Base-by-base conservation (phyloP, 2,113 vertebrate species). In the Festucalex cinctus region DNA sequence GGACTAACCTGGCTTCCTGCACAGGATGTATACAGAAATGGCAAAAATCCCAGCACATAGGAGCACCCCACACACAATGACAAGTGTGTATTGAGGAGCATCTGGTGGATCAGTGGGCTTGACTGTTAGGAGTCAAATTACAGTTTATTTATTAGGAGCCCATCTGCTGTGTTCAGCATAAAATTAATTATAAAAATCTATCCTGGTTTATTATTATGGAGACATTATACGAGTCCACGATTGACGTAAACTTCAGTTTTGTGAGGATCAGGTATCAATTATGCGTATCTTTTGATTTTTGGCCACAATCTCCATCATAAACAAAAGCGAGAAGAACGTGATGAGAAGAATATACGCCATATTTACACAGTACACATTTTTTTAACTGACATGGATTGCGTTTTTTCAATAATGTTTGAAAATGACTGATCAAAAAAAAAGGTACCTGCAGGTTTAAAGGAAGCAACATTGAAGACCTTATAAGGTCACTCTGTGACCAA, bases 1-100 rank as follows among this genome's bases (percentile, higher is more conserved):
- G 2, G 43, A 83, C 84, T 41, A 5, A 89, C 88, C 77, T 75
- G 3, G 36, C 10, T 49, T 80, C 43, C 63, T 71, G 72, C 66
- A 76, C 61, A 58, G 1, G 35, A 14, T 4, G 41, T 0, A 83
- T 6, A 43, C 0, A 16, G 22, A 2, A 6, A 2, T 19, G 0
- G 60, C 44, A 19, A 69, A 24, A 4, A 41, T 13, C 37, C 71
- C n/a, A 0, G 35, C 19, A 43, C 71, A 75, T 13, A 69, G 17
- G 0, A 4, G 9, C 39, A 48, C 39, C 20, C 65, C 32, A 43
- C 69, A 76, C 28, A 77, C 1, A 24, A 3, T 2, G 6, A 49
- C 3, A 0, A 51, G 64, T 4, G 20, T 10, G 51, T 58, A 51
- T 0, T 1, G 2, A 7, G 32, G 20, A 20, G 6, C 3, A 10